phyloP scores from a whole-genome alignment of 2,888 invertebrate species.

The Herminia tarsipennalis region DNA sequence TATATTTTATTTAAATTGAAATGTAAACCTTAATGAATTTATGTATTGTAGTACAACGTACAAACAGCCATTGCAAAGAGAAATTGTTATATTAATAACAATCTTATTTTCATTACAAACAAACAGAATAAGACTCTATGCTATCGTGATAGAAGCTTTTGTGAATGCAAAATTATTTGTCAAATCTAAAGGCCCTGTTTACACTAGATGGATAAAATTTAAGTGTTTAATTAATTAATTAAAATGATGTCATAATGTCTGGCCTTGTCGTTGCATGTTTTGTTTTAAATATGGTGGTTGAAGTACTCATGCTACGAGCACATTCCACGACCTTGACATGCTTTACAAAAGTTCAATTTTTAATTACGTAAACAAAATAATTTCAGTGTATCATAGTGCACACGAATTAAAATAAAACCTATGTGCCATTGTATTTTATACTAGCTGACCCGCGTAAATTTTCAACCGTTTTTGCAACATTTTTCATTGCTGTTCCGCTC shows the following conservation, averaged over 20 bases:
- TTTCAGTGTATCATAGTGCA: no score
- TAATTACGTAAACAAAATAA: background rate
- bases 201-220: background rate
- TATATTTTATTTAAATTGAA: slow-evolving; percentile 35
- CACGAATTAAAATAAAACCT: no score
- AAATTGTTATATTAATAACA: slow-evolving; percentile 17
- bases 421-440: no score
- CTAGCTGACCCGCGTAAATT: no score
- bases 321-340: slow-evolving; percentile 4
- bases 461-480: no score
- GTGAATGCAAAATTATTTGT: background rate
- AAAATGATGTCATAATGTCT: slow-evolving; percentile 11
- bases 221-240: slow-evolving; percentile 9
- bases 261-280: slow-evolving; percentile 26
- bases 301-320: background rate
- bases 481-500: no score
- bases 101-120: background rate
- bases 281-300: slow-evolving; percentile 17
- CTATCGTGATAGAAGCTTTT: background rate
- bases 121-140: background rate
- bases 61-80: slow-evolving; percentile 14
- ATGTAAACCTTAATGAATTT: slow-evolving; percentile 21
- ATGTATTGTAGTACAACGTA: slow-evolving; percentile 7
- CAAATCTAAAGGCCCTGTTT: slow-evolving; percentile 1
- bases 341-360: no score